These are phyloP conservation scores for Galaxea fascicularis DNA, from an alignment of 92 coral and sea anemone genomes.

Conservation along the genomic window DNA sequence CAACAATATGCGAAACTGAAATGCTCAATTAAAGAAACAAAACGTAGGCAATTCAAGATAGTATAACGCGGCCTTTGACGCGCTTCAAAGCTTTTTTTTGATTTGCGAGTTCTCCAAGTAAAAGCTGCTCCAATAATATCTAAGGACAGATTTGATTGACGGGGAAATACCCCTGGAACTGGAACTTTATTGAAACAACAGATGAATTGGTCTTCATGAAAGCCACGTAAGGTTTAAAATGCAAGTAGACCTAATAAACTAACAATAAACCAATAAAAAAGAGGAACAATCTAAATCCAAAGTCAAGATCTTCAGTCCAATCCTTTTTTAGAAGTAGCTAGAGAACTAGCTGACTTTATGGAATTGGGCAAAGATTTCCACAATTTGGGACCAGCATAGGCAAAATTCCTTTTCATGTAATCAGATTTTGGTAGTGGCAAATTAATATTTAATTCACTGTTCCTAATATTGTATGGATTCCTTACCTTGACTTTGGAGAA, in stretches of 20 bases:
- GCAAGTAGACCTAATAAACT: too few relatives aligned
- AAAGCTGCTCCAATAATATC: too few relatives aligned
- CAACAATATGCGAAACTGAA: not conserved
- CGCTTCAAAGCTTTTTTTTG: not conserved
- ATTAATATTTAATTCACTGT: not conserved
- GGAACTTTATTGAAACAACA: not conserved
- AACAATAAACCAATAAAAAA: not conserved
- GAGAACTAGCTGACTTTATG: too few relatives aligned
- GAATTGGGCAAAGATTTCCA: too few relatives aligned
- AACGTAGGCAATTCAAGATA: not conserved
- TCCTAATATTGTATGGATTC: not conserved
- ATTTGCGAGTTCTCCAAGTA: too few relatives aligned
- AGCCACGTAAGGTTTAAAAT: not conserved
- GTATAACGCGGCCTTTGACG: not conserved
- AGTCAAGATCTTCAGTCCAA: not conserved
- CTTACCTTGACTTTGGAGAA: too few relatives aligned
- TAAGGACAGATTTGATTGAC: too few relatives aligned
- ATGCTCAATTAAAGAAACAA: not conserved
- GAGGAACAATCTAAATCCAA: not conserved
- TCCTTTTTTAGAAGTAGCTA: not conserved
- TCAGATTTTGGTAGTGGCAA: not conserved
- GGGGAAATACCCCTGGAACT: not conserved
- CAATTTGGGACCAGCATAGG: too few relatives aligned
- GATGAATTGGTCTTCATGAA: not conserved
- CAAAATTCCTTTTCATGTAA: too few relatives aligned